Percentiles rank a stretch among this genome's conserved stretches.
Conservation (phyloP, 2,113 vertebrate genomes). For the Muscicapa adusta region DNA sequence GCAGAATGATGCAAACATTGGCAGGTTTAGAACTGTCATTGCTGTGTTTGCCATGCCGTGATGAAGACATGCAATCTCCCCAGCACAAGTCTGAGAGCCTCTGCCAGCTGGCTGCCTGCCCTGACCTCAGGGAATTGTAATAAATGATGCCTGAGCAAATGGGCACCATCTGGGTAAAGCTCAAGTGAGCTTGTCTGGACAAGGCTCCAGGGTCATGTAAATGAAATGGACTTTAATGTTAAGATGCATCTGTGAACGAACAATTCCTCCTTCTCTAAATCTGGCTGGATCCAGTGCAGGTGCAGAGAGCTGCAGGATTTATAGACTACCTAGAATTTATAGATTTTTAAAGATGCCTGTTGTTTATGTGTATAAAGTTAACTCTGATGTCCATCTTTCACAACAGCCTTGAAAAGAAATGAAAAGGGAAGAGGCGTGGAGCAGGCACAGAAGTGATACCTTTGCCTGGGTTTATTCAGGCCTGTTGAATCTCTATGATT, state of each 20-base stretch:
- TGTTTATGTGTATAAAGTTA: not conserved
- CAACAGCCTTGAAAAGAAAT: not conserved
- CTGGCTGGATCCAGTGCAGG: not conserved
- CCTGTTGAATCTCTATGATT: not conserved
- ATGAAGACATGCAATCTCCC: slow-evolving; percentile 39
- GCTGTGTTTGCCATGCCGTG: slow-evolving; percentile 10
- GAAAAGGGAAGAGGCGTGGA: not conserved
- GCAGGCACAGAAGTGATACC: not conserved
- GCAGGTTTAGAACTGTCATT: not conserved
- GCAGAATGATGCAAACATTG: not conserved
- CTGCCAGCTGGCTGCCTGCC: slow-evolving; percentile 70
- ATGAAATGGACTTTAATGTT: slow-evolving; percentile 65
- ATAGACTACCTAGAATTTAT: not conserved
- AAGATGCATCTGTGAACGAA: slow-evolving; percentile 53
- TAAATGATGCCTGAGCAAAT: slow-evolving; percentile 76
- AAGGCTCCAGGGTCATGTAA: slow-evolving; percentile 72
- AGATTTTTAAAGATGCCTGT: not conserved
- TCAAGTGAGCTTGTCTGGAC: slow-evolving; percentile 74
- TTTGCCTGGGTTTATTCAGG: not conserved
- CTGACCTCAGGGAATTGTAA: slow-evolving; percentile 63
- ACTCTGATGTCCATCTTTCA: not conserved
- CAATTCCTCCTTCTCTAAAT: not conserved
- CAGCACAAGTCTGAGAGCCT: not conserved
- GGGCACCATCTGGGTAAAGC: slow-evolving; percentile 81
- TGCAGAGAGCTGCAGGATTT: slow-evolving; percentile 18